phyloP scores from a whole-genome alignment of 2,113 vertebrate genomes.

The Sylvilagus bachmani region DNA sequence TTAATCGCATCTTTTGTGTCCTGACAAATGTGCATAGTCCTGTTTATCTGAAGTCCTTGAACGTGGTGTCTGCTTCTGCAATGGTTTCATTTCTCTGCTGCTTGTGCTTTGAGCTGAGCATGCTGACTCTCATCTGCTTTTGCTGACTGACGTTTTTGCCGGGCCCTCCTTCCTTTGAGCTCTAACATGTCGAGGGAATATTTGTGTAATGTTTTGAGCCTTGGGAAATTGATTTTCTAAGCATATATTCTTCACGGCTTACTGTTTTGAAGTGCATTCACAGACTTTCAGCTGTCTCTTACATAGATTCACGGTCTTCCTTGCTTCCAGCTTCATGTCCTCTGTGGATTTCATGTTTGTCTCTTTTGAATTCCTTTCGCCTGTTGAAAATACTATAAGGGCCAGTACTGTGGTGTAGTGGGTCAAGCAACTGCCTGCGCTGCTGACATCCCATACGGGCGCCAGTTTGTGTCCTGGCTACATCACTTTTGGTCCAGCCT shows the following conservation, averaged over 20 bases:
- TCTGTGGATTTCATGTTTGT: background rate
- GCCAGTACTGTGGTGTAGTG: no score
- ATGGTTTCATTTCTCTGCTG: background rate
- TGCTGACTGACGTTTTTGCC: background rate
- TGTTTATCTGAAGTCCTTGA: background rate
- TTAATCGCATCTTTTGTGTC: background rate
- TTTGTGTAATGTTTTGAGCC: background rate
- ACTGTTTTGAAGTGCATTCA: background rate
- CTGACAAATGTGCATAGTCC: background rate
- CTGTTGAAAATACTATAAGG: background rate
- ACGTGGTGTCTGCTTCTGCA: background rate
- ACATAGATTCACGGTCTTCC: background rate
- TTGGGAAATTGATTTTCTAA: slow-evolving; percentile 22
- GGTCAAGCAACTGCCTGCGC: no score
- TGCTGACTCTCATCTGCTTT: background rate
- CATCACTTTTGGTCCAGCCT: no score
- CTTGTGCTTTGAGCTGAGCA: background rate
- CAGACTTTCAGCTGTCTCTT: slow-evolving; percentile 14
- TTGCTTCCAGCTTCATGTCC: background rate
- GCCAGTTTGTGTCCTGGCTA: no score
- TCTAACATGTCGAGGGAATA: slow-evolving; percentile 30
- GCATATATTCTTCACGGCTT: background rate
- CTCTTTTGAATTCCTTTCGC: background rate
- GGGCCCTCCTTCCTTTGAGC: background rate
- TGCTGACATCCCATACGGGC: no score